phyloP scores from a whole-genome alignment of 2,797 vertebrate genomes.

The Kryptolebias ocellatus region DNA sequence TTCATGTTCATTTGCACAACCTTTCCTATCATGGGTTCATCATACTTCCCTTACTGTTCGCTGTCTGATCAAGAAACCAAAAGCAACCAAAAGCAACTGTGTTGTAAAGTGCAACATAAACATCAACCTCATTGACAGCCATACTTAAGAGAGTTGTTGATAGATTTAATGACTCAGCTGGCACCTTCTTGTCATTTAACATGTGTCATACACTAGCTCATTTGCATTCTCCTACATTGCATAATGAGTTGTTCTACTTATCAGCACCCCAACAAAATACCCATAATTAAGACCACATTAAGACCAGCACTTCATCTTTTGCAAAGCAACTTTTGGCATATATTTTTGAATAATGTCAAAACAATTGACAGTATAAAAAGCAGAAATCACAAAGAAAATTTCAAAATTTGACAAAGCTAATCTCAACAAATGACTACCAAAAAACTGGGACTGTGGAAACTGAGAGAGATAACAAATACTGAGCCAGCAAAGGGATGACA shows the following conservation, averaged over 20 bases:
- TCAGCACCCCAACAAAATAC: too few relatives aligned
- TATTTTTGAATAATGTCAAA: too few relatives aligned
- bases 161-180: neutral
- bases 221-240: neutral
- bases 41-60: constrained; percentile 22
- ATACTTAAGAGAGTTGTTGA: neutral
- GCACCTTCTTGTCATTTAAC: neutral
- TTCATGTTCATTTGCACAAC: constrained; percentile 70
- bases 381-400: too few relatives aligned
- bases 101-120: neutral
- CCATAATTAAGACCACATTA: too few relatives aligned
- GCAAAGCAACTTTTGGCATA: too few relatives aligned
- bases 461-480: too few relatives aligned
- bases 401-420: too few relatives aligned
- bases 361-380: too few relatives aligned
- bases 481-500: too few relatives aligned
- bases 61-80: constrained; percentile 12
- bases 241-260: neutral
- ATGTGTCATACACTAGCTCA: neutral
- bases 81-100: constrained; percentile 14
- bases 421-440: too few relatives aligned
- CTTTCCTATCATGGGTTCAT: constrained; percentile 54
- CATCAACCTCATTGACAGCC: neutral
- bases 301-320: neutral
- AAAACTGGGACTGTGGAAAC: too few relatives aligned